Evolutionary conservation across 2,888 invertebrate genomes (phyloP).

Genomic region (Eutolmus rufibarbis): DNA sequence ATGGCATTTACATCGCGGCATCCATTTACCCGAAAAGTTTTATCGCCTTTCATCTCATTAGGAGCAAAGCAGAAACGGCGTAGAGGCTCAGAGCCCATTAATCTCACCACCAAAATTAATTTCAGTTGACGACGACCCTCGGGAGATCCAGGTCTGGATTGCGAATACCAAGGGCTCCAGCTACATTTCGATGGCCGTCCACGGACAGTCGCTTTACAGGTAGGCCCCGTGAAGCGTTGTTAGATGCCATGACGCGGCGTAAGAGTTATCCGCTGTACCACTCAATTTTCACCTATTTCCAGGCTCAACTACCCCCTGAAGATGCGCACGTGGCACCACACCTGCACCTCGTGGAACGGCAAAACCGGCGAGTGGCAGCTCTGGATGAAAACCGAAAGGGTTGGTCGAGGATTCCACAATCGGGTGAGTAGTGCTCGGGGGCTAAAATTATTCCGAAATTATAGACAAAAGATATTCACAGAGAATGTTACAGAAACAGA

Average conservation of each 20-base stretch:
- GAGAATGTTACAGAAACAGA: not conserved
- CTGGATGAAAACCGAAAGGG: slow-evolving; percentile 85
- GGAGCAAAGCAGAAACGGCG: not conserved
- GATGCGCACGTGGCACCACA: slow-evolving; percentile 82
- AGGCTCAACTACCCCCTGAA: slow-evolving; percentile 74
- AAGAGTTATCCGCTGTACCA: not conserved
- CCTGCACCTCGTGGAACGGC: slow-evolving; percentile 88
- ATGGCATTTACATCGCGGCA: not conserved
- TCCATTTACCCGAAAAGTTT: not conserved
- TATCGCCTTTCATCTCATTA: slow-evolving; percentile 26
- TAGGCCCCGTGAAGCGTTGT: slow-evolving; percentile 56
- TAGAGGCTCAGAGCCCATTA: slow-evolving; percentile 31
- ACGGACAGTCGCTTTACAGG: slow-evolving; percentile 82
- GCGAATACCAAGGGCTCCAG: slow-evolving; percentile 82
- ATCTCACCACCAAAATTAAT: slow-evolving; percentile 48
- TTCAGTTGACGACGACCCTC: slow-evolving; percentile 75
- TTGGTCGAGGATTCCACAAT: slow-evolving; percentile 86
- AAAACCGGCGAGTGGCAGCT: slow-evolving; percentile 90
- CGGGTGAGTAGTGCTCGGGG: slow-evolving; percentile 69
- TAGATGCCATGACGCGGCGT: not conserved
- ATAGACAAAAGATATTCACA: not conserved
- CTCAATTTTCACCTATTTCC: slow-evolving; percentile 48
- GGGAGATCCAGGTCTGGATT: slow-evolving; percentile 80
- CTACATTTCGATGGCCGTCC: slow-evolving; percentile 81
- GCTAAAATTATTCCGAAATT: not conserved